Evolutionary conservation across 2,888 invertebrate species (phyloP).

Genomic region (Scaptomyza reducta): DNA sequence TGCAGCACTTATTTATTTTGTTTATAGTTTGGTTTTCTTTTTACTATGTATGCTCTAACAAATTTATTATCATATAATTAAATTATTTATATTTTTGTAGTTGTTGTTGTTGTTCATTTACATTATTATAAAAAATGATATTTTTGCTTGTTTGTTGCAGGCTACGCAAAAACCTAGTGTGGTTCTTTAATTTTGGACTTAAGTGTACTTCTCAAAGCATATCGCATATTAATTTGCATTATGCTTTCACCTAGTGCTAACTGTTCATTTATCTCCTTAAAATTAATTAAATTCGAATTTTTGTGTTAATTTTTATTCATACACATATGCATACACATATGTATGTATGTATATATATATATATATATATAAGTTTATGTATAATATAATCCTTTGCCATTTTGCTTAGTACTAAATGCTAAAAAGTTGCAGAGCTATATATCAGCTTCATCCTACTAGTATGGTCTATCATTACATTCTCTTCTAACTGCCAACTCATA

Average conservation of each 20-base stretch:
- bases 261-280: constrained; percentile 70
- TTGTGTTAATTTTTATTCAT: constrained; percentile 81
- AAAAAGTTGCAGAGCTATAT: constrained; percentile 72
- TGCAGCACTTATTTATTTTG: constrained; percentile 36
- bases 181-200: constrained; percentile 58
- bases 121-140: constrained; percentile 74
- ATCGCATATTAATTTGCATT: constrained; percentile 68
- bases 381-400: constrained; percentile 63
- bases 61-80: constrained; percentile 60
- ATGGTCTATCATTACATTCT: constrained; percentile 38
- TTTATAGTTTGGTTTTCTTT: constrained; percentile 24
- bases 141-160: constrained; percentile 55
- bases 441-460: constrained; percentile 35
- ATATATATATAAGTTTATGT: constrained; percentile 40
- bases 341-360: constrained; percentile 28
- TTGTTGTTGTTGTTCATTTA: constrained; percentile 48
- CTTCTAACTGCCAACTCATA: constrained; percentile 51
- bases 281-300: constrained; percentile 84
- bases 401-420: constrained; percentile 69
- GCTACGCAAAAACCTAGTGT: constrained; percentile 68
- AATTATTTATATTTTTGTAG: constrained; percentile 35
- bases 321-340: constrained; percentile 46
- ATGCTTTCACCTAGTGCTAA: constrained; percentile 68
- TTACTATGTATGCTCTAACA: constrained; percentile 63
- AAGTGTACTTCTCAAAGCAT: constrained; percentile 63